Base-by-base conservation (phyloP, 2,888 invertebrate genomes). In the Drosophila mettleri region DNA sequence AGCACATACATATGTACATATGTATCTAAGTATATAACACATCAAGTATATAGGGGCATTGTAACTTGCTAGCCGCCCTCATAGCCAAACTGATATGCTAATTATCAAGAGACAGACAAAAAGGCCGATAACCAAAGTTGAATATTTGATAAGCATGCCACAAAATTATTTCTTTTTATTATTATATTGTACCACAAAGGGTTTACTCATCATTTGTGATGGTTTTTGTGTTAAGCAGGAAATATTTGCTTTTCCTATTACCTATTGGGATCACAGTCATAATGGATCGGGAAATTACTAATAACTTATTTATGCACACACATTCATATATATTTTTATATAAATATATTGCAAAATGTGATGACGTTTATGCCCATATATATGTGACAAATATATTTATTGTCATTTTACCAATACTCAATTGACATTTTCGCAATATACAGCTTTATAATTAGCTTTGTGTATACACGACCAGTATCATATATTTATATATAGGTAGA, bases 61-160 rank as follows among this genome's bases (percentile, higher is more conserved):
- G 33, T 29, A 55, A 31, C 22, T 57, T 33, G 29, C 5, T 33
- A 45, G 24, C 43, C 12, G 16, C 16, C 9, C 14, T n/a, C 31
- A 39, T 31, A 29, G 51, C 39, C 58, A 39, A 51, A 39, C 51
- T 31, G 38, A 58, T 59, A 59, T 52, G 59, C 39, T 41, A 41
- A 52, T 41, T 33, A 52, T 41, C 39, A n/a, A 27, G 24, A 31
- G 45, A 54, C 38, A 16, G 46, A 5, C 22, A 31, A 54, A 33
- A 14, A n/a, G 49, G 12, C 27, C 7, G 51, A 36, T 36, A 27
- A 36, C 24, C 16, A 51, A 12, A 36, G 53, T 10, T 46, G 33
- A 27, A 34, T 14, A 48, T 57, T 51, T 18, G 58, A 58, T 51
- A 49, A 49, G n/a, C 8, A 29, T 20, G 27, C 7, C 29, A 36